phyloP scores from a whole-genome alignment of 2,113 vertebrate species.

The Typhlomys cinereus region DNA sequence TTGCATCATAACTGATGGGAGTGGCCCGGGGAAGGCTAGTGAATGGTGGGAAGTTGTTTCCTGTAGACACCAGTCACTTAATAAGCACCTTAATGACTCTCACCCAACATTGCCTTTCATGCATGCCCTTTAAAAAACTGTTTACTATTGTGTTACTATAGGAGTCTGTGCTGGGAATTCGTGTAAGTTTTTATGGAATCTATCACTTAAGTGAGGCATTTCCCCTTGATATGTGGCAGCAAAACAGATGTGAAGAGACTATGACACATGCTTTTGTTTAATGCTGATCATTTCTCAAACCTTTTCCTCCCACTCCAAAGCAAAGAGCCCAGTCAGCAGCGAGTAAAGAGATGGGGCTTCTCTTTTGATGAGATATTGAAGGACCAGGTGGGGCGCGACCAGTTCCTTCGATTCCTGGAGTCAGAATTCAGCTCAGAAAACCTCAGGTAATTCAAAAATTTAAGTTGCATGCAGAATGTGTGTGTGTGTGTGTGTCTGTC shows the following conservation, averaged over 20 bases:
- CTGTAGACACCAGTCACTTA: neutral
- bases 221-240: neutral
- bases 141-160: neutral
- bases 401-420: conserved; percentile 97
- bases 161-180: neutral
- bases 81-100: neutral
- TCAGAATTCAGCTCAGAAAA: conserved; percentile 99
- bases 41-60: neutral
- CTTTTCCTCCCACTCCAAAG: conserved; percentile 81
- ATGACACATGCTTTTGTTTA: neutral
- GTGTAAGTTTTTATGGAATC: neutral
- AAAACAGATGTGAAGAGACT: neutral
- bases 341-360: conserved; percentile 96
- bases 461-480: neutral
- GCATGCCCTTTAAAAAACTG: neutral
- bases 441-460: conserved; percentile 88
- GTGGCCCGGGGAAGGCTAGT: too few relatives aligned
- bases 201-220: neutral
- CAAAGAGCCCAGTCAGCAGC: conserved; percentile 95
- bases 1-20: neutral
- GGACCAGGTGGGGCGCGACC: conserved; percentile 93
- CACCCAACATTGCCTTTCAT: neutral
- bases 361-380: conserved; percentile 95
- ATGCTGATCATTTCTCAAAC: conserved; percentile 21
- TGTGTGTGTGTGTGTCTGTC: neutral